phyloP scores from a whole-genome alignment of 2,888 invertebrate genomes.

The Exephanes ischioxanthus region DNA sequence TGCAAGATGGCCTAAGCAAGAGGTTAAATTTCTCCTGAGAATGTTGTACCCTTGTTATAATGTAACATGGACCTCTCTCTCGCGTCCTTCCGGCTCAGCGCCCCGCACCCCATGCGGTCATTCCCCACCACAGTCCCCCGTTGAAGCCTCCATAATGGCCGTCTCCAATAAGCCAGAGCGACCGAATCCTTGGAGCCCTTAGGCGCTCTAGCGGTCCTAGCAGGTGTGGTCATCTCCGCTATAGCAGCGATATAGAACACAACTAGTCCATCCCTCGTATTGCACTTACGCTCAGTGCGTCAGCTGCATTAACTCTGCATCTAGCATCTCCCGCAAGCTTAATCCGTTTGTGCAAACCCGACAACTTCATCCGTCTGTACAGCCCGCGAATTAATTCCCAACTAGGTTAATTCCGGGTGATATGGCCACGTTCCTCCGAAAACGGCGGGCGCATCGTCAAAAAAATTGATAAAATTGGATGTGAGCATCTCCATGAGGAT shows the following conservation, averaged over 20 bases:
- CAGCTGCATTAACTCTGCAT: slow-evolving; percentile 17
- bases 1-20: background rate
- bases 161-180: slow-evolving; percentile 71
- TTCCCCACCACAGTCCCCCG: background rate
- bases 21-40: background rate
- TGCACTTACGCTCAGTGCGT: slow-evolving; percentile 4
- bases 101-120: background rate
- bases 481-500: too few relatives aligned
- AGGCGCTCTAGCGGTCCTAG: slow-evolving; percentile 55
- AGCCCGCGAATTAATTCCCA: slow-evolving; percentile 16
- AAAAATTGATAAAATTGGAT: background rate
- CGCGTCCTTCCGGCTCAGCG: background rate
- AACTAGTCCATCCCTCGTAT: background rate
- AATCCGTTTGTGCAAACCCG: slow-evolving; percentile 23
- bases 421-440: background rate
- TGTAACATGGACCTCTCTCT: background rate
- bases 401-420: background rate
- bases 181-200: slow-evolving; percentile 64
- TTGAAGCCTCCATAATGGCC: slow-evolving; percentile 62
- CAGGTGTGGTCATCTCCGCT: slow-evolving; percentile 67
- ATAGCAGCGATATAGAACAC: slow-evolving; percentile 23
- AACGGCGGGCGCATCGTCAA: background rate
- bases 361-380: slow-evolving; percentile 41
- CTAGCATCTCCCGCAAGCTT: slow-evolving; percentile 19
- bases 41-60: background rate